phyloP scores from a whole-genome alignment of 2,113 vertebrate species.

The Alaudala cheleensis region DNA sequence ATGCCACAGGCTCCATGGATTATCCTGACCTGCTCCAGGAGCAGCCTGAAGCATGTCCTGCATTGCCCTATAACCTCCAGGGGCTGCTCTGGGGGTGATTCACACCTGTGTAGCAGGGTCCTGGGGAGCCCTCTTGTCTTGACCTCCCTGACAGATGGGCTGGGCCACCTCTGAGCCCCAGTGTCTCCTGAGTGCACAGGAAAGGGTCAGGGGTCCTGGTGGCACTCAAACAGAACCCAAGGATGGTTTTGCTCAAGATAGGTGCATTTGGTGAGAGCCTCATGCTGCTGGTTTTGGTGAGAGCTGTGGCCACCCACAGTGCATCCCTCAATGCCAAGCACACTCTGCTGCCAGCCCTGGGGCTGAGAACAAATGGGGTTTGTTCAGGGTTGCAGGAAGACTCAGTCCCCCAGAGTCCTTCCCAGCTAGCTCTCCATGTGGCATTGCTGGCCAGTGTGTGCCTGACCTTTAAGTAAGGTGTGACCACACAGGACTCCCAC shows the following conservation, averaged over 20 bases:
- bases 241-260: background rate
- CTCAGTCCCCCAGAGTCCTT: background rate
- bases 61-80: background rate
- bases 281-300: background rate
- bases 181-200: background rate
- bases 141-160: background rate
- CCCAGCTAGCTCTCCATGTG: background rate
- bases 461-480: background rate
- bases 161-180: background rate
- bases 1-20: background rate
- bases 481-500: background rate
- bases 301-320: background rate
- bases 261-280: background rate
- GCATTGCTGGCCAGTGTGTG: background rate
- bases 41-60: background rate
- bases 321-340: background rate
- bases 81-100: background rate
- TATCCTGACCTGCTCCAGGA: background rate
- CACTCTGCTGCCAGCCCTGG: background rate
- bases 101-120: background rate
- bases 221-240: background rate
- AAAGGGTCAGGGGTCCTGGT: background rate
- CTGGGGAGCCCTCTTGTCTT: background rate
- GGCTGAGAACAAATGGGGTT: background rate
- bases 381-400: background rate